Conservation (phyloP, 1,140 invertebrate species). For the Pygmarrhopalites habei region DNA sequence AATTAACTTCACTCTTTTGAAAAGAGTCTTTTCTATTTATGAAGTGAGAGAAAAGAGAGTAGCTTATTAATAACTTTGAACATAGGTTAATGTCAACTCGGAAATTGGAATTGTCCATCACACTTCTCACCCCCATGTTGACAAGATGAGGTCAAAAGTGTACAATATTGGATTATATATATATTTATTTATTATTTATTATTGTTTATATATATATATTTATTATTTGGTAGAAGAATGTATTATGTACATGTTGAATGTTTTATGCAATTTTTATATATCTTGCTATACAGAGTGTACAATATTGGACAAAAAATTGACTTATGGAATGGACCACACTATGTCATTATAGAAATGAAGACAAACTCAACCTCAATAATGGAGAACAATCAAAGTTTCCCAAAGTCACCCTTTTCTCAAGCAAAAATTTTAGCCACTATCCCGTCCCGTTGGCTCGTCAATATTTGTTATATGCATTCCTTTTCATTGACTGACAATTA, state of each 20-base stretch:
- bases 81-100: conserved; percentile 59
- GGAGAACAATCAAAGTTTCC: conserved; percentile 41
- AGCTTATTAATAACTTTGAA: too few species aligned
- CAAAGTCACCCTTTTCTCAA: conserved; percentile 55
- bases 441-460: conserved; percentile 62
- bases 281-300: conserved; percentile 59
- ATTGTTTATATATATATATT: too few species aligned
- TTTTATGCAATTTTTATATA: too few species aligned
- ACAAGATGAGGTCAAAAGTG: conserved; percentile 51
- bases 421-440: conserved; percentile 61
- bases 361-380: conserved; percentile 3
- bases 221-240: too few species aligned
- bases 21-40: too few species aligned
- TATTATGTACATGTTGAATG: too few species aligned
- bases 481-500: conserved; percentile 79
- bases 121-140: conserved; percentile 76
- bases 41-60: too few species aligned
- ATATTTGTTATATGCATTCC: conserved; percentile 81
- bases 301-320: conserved; percentile 67
- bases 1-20: background rate
- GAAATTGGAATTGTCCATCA: conserved; percentile 70
- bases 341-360: conserved; percentile 65
- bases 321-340: conserved; percentile 55
- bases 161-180: conserved; percentile 70
- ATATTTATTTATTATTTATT: too few species aligned